These are phyloP conservation scores for Eurystomus glaucurus DNA, from an alignment of 2,797 vertebrate genomes.

Conservation along the genomic window DNA sequence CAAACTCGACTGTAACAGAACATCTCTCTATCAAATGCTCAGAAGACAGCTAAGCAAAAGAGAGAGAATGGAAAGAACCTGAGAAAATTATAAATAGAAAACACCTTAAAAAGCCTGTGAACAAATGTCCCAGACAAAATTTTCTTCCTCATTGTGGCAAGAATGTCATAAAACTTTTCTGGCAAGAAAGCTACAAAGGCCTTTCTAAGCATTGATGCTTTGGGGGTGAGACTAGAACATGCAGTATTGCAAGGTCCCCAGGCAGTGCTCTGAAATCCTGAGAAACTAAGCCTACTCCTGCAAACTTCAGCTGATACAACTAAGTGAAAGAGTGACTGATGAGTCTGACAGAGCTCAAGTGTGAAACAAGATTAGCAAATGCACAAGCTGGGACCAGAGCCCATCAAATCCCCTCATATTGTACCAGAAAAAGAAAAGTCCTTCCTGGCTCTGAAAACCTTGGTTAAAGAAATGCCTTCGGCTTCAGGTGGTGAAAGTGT, in stretches of 20 bases:
- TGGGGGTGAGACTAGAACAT: background rate
- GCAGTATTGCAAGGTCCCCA: background rate
- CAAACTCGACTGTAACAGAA: background rate
- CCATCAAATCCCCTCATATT: background rate
- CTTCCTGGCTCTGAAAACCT: background rate
- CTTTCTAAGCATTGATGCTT: background rate
- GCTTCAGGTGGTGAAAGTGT: background rate
- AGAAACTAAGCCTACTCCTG: background rate
- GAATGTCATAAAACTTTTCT: background rate
- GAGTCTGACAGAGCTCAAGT: background rate
- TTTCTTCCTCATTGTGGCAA: background rate
- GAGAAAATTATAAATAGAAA: background rate
- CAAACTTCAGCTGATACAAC: background rate
- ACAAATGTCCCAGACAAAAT: background rate
- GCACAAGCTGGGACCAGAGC: background rate
- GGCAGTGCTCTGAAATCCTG: background rate
- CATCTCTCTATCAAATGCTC: background rate
- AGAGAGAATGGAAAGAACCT: background rate
- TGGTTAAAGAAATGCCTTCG: background rate
- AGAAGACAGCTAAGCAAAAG: background rate
- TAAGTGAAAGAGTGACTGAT: background rate
- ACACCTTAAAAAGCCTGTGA: background rate
- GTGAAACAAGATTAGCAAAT: slow-evolving; percentile 7
- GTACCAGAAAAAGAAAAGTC: background rate
- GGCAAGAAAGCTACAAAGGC: background rate